A percentile compares a stretch with the other conserved stretches of the same genome.
phyloP scores from a whole-genome alignment of 2,797 vertebrate species.

The Gallinago stenura region DNA sequence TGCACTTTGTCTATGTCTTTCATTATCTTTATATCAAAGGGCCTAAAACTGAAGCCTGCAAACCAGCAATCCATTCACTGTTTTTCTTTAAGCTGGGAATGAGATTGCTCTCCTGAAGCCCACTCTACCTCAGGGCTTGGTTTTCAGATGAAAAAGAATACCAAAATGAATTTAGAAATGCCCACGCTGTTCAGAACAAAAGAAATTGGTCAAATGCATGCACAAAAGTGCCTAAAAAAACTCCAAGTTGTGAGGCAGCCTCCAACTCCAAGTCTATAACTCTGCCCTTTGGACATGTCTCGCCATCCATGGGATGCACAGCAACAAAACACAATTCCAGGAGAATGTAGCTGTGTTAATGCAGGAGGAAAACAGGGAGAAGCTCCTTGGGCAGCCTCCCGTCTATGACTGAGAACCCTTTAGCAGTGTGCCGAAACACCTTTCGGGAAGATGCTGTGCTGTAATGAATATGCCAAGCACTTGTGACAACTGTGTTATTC shows the following conservation, averaged over 20 bases:
- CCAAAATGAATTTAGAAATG: background rate
- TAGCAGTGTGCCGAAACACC: background rate
- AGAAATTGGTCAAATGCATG: background rate
- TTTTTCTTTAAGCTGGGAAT: background rate
- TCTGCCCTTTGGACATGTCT: background rate
- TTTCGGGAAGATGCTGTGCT: background rate
- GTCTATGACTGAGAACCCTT: background rate
- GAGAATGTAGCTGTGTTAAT: background rate
- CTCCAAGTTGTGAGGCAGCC: background rate
- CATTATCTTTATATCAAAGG: background rate
- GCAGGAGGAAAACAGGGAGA: background rate
- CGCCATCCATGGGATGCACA: background rate
- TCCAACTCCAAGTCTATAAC: background rate
- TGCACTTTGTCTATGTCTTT: background rate
- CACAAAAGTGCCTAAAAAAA: background rate
- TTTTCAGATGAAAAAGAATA: background rate
- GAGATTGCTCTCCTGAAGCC: background rate
- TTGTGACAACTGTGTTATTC: background rate
- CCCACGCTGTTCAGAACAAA: background rate
- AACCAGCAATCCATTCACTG: background rate
- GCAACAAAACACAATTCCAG: background rate
- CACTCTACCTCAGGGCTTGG: background rate
- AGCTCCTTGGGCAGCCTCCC: background rate
- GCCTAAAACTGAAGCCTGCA: background rate
- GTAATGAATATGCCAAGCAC: background rate